A percentile compares a stretch with the other conserved stretches of the same genome.
Evolutionary conservation across 2,888 invertebrate genomes (phyloP).

Genomic region (Hipparchia sbordonii): DNA sequence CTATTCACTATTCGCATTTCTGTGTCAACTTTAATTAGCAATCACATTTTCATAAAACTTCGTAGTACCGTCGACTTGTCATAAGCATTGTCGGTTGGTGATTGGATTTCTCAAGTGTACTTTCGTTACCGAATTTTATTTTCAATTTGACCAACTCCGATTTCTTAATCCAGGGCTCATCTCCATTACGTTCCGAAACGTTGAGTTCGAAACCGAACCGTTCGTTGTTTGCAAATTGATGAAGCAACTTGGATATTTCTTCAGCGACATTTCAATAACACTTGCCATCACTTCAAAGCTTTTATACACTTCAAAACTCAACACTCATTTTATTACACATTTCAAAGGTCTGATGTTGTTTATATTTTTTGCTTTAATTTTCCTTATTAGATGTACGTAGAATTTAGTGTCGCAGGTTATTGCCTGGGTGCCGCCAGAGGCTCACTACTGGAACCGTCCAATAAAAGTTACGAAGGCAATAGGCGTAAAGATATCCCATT

Average conservation of each 20-base stretch:
- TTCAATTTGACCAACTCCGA: slow-evolving; percentile 59
- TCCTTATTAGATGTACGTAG: slow-evolving; percentile 39
- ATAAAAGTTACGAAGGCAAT: slow-evolving; percentile 59
- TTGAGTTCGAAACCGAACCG: slow-evolving; percentile 39
- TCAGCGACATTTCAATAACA: slow-evolving; percentile 32
- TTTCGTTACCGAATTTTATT: slow-evolving; percentile 60
- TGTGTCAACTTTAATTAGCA: slow-evolving; percentile 82
- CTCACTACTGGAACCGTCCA: slow-evolving; percentile 47
- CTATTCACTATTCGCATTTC: slow-evolving; percentile 77
- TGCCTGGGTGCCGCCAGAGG: slow-evolving; percentile 50
- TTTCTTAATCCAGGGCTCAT: slow-evolving; percentile 54
- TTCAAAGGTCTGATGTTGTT: slow-evolving; percentile 18
- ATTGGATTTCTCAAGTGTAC: slow-evolving; percentile 73
- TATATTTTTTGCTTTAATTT: slow-evolving; percentile 29
- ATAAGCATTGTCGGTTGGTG: slow-evolving; percentile 63
- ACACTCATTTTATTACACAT: neutral
- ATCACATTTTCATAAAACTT: slow-evolving; percentile 78
- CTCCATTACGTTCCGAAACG: slow-evolving; percentile 38
- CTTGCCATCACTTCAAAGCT: slow-evolving; percentile 26
- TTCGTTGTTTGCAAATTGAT: slow-evolving; percentile 36
- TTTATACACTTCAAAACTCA: slow-evolving; percentile 19
- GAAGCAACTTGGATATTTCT: slow-evolving; percentile 38
- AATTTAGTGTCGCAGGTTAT: slow-evolving; percentile 57
- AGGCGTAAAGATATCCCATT: slow-evolving; percentile 57
- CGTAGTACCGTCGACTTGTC: slow-evolving; percentile 67